Evolutionary conservation across 1,140 invertebrate genomes (phyloP).

Genomic region (Neoseiulus cucumeris): DNA sequence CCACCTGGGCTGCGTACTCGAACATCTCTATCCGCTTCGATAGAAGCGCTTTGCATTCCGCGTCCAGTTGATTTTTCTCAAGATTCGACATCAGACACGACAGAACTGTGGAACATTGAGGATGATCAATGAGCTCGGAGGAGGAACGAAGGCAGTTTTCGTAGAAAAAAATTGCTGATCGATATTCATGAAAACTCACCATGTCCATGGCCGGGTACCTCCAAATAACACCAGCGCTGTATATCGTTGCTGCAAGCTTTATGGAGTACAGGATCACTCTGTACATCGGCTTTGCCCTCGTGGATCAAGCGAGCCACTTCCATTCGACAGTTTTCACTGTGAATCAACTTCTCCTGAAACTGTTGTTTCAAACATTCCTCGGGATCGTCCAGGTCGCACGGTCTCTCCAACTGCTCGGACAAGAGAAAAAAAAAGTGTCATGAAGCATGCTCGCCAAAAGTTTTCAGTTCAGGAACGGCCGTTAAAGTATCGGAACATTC

Average conservation of each 20-base stretch:
- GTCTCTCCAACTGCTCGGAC: constrained; percentile 15
- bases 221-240: constrained; percentile 55
- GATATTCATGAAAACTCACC: constrained; percentile 35
- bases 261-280: constrained; percentile 36
- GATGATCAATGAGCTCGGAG: not conserved
- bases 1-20: constrained; percentile 49
- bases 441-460: not conserved
- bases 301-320: constrained; percentile 50
- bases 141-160: no score
- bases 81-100: constrained; percentile 53
- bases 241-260: constrained; percentile 37
- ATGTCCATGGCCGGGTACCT: constrained; percentile 57
- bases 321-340: constrained; percentile 21
- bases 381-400: constrained; percentile 34
- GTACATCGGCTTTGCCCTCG: constrained; percentile 35
- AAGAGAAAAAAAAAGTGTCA: not conserved
- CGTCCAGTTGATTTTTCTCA: constrained; percentile 41
- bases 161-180: not conserved
- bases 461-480: not conserved
- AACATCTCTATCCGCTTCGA: constrained; percentile 66
- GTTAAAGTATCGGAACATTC: no score
- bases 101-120: constrained; percentile 41
- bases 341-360: constrained; percentile 26
- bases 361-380: constrained; percentile 75
- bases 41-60: constrained; percentile 54